These are phyloP conservation scores for Drosophila insularis DNA, from an alignment of 1,140 invertebrate genomes.

Conservation along the genomic window DNA sequence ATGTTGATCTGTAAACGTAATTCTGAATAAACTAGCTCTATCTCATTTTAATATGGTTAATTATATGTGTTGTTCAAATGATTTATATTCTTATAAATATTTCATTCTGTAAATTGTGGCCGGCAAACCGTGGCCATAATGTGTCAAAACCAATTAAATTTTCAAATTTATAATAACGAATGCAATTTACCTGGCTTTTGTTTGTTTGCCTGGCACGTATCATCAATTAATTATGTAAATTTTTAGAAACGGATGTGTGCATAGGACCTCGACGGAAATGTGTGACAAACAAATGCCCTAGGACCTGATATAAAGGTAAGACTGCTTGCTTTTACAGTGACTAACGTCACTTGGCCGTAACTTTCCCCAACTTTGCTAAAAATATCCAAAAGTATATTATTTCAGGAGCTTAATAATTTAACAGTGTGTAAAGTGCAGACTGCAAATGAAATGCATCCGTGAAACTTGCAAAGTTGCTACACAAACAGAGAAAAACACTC, in stretches of 20 bases:
- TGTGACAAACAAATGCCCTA: conserved; percentile 57
- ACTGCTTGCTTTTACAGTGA: too few relatives aligned
- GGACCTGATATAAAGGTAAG: not conserved
- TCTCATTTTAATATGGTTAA: not conserved
- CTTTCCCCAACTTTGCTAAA: not conserved
- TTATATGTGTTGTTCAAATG: not conserved
- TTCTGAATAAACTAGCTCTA: not conserved
- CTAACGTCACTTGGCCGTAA: not conserved
- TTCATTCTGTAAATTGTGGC: conserved; percentile 7
- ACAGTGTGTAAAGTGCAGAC: conserved; percentile 2
- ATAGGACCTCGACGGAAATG: conserved; percentile 20
- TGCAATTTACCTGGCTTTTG: conserved; percentile 43
- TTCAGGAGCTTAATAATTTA: conserved; percentile 5
- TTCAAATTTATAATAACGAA: conserved; percentile 43
- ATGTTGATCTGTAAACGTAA: too few relatives aligned
- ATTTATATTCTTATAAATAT: conserved; percentile 22
- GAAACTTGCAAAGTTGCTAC: not conserved
- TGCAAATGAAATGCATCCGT: not conserved
- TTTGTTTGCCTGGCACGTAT: conserved; percentile 35
- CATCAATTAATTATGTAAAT: conserved; percentile 49
- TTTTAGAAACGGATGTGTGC: conserved; percentile 19
- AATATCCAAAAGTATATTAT: not conserved
- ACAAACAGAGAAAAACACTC: conserved; percentile 37
- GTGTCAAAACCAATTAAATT: conserved; percentile 41
- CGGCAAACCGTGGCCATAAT: conserved; percentile 7